Evolutionary conservation across 2,113 vertebrate genomes (phyloP).

Genomic region (Nibea albiflora): DNA sequence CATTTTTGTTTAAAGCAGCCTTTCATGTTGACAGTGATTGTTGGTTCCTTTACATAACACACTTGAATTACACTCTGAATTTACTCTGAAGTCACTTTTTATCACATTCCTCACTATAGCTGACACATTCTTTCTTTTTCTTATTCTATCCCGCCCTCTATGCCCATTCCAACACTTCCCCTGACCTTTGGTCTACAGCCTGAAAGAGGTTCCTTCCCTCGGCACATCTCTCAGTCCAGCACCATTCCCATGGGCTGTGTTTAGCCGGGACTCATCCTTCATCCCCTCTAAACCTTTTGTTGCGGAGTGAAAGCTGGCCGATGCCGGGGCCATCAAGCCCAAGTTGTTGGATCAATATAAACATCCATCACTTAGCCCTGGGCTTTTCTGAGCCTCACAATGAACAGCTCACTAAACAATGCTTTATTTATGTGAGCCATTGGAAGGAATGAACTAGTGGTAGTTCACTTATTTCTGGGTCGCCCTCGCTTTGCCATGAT

Average conservation of each 20-base stretch:
- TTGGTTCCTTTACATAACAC: slow-evolving; percentile 39
- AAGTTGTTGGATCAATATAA: slow-evolving; percentile 85
- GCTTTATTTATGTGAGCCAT: slow-evolving; percentile 80
- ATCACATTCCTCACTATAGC: slow-evolving; percentile 61
- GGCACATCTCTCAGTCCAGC: slow-evolving; percentile 47
- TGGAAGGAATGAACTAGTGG: slow-evolving; percentile 79
- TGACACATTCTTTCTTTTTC: slow-evolving; percentile 64
- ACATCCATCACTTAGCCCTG: slow-evolving; percentile 81
- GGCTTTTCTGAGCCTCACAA: slow-evolving; percentile 80
- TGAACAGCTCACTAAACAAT: slow-evolving; percentile 80
- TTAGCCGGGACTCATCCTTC: slow-evolving; percentile 75
- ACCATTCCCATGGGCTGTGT: slow-evolving; percentile 73
- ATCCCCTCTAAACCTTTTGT: slow-evolving; percentile 82
- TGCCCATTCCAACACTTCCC: slow-evolving; percentile 48
- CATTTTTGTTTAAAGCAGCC: slow-evolving; percentile 11
- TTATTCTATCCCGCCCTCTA: slow-evolving; percentile 48
- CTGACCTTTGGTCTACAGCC: slow-evolving; percentile 66
- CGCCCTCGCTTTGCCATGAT: slow-evolving; percentile 38
- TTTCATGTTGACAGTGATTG: slow-evolving; percentile 45
- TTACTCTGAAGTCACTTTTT: slow-evolving; percentile 71
- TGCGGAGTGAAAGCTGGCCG: slow-evolving; percentile 77
- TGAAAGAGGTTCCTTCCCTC: slow-evolving; percentile 73
- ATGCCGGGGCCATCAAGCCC: slow-evolving; percentile 79
- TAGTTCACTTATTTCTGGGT: slow-evolving; percentile 67
- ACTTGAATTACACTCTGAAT: slow-evolving; percentile 32